Conservation (phyloP, 1,140 invertebrate species). For the Lordiphosa collinella region DNA sequence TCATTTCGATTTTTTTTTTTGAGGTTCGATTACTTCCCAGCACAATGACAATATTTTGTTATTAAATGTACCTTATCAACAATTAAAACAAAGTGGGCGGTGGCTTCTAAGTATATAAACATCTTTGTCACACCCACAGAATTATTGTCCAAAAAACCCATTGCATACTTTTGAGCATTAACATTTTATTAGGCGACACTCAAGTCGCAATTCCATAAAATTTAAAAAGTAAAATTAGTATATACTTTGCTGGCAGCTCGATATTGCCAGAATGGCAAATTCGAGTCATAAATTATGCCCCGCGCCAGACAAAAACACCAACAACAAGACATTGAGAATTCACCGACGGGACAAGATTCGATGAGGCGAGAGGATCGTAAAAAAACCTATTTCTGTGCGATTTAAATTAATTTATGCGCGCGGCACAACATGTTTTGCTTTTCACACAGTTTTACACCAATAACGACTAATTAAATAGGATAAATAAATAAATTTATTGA, state of each 20-base stretch:
- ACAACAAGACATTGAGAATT: slow-evolving; percentile 16
- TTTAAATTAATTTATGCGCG: slow-evolving; percentile 63
- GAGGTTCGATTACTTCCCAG: too few relatives aligned
- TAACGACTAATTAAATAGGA: slow-evolving; percentile 59
- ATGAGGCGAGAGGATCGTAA: slow-evolving; percentile 53
- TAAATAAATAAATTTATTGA: slow-evolving; percentile 62
- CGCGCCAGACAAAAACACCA: slow-evolving; percentile 18
- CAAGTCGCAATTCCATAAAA: slow-evolving; percentile 27
- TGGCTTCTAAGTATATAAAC: neutral
- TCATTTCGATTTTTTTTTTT: too few relatives aligned
- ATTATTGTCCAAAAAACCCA: neutral
- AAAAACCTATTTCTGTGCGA: slow-evolving; percentile 69
- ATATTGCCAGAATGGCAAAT: slow-evolving; percentile 60
- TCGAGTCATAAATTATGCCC: slow-evolving; percentile 56
- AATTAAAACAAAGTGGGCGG: neutral
- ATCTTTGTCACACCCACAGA: too few relatives aligned
- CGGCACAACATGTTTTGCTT: slow-evolving; percentile 68
- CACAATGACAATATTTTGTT: too few relatives aligned
- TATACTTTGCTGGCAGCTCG: slow-evolving; percentile 14
- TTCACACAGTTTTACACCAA: slow-evolving; percentile 62
- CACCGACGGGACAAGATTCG: slow-evolving; percentile 11
- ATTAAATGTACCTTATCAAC: too few relatives aligned
- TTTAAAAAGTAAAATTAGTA: slow-evolving; percentile 3
- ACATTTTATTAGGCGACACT: neutral
- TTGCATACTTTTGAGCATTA: slow-evolving; percentile 51